Evolutionary conservation across 2,888 invertebrate species (phyloP).

Genomic region (Malthinus flaveolus): DNA sequence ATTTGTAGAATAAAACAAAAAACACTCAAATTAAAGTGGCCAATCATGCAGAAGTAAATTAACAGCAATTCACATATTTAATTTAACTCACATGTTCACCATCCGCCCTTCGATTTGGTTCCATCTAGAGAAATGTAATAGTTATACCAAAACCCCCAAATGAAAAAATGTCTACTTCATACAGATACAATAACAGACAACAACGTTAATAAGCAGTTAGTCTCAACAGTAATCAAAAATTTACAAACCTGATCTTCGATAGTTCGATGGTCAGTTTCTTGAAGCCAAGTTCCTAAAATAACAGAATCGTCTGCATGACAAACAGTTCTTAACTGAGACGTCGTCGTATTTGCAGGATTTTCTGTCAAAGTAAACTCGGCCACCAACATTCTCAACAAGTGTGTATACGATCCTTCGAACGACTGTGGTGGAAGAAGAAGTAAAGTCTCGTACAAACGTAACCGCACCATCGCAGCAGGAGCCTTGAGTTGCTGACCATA

Average conservation of each 20-base stretch:
- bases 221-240: not conserved
- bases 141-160: constrained; percentile 11
- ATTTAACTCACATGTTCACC: constrained; percentile 76
- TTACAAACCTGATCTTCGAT: constrained; percentile 92
- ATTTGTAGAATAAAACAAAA: constrained; percentile 20
- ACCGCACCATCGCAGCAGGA: constrained; percentile 88
- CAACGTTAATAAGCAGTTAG: constrained; percentile 10
- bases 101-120: constrained; percentile 80
- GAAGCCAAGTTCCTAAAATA: constrained; percentile 91
- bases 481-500: constrained; percentile 94
- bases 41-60: not conserved
- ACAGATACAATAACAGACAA: constrained; percentile 7
- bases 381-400: constrained; percentile 86
- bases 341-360: constrained; percentile 89
- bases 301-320: constrained; percentile 90
- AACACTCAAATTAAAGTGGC: constrained; percentile 10
- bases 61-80: constrained; percentile 12
- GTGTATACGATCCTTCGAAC: constrained; percentile 84
- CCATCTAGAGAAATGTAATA: constrained; percentile 65
- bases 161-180: not conserved
- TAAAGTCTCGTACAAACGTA: constrained; percentile 89
- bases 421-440: constrained; percentile 76
- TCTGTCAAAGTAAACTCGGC: constrained; percentile 95
- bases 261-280: constrained; percentile 93
- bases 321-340: constrained; percentile 77